Conservation (phyloP, 2,888 invertebrate species). For the Drosophila mulleri region DNA sequence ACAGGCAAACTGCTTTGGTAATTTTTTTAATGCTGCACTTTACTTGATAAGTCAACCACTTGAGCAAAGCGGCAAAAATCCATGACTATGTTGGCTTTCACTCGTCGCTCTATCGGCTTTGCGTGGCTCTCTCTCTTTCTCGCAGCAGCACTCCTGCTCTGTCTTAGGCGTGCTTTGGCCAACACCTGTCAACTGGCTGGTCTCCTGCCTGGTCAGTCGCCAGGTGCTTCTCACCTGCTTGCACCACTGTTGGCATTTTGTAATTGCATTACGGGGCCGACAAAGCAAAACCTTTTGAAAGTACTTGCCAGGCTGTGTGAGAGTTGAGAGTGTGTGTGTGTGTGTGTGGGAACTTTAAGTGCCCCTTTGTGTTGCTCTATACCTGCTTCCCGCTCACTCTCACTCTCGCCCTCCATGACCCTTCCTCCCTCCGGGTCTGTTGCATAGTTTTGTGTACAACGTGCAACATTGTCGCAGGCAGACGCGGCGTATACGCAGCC, state of each 20-base stretch:
- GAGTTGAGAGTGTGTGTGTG: slow-evolving; percentile 15
- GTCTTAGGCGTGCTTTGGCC: slow-evolving; percentile 40
- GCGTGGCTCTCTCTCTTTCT: neutral
- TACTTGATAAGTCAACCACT: slow-evolving; percentile 75
- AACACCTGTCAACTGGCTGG: slow-evolving; percentile 63
- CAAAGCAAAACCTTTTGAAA: slow-evolving; percentile 73
- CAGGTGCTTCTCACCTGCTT: slow-evolving; percentile 2
- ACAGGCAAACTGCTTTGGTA: slow-evolving; percentile 53
- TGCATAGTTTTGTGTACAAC: slow-evolving; percentile 21
- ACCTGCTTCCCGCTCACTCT: slow-evolving; percentile 13
- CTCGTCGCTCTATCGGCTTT: slow-evolving; percentile 1
- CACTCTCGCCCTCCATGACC: neutral
- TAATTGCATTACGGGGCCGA: slow-evolving; percentile 72
- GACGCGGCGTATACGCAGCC: slow-evolving; percentile 52
- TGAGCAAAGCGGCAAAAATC: slow-evolving; percentile 33
- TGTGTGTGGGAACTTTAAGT: slow-evolving; percentile 63
- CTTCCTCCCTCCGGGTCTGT: neutral
- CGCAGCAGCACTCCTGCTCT: neutral
- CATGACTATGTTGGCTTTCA: slow-evolving; percentile 24
- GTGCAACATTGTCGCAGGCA: slow-evolving; percentile 49
- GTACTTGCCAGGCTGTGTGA: slow-evolving; percentile 23
- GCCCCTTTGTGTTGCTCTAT: slow-evolving; percentile 67
- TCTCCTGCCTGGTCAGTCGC: slow-evolving; percentile 6
- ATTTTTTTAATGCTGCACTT: slow-evolving; percentile 76
- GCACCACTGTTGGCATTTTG: slow-evolving; percentile 66